Evolutionary conservation across 2,113 vertebrate genomes (phyloP), one percentile per base, ranked within the genome.

Genomic region (Trochalopteron elliotii): DNA sequence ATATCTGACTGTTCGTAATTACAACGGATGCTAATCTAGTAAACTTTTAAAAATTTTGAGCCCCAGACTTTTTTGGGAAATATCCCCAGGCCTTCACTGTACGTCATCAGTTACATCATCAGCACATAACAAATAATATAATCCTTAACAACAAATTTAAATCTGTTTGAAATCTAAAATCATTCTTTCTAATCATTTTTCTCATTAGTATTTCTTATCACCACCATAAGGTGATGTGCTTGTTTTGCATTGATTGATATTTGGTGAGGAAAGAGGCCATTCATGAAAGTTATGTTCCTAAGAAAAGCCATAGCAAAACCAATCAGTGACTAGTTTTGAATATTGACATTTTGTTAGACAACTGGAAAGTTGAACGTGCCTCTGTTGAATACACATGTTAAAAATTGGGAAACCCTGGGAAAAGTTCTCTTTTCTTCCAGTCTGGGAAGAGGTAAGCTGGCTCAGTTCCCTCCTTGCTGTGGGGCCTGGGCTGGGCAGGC

Each of bases 121-220:
- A 78, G 17, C 7, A 45, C 0, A 0, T 45, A 56, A 42, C 11
- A 42, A 3, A 3, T 22, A 61, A 57, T 11, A 7, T 37, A 47
- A 42, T 31, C 12, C 23, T 67, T 39, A 84, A 56, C 16, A 49
- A 6, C 3, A 63, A 45, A 71, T 20, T 1, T 55, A 59, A 70
- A 63, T 21, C 7, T 45, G 24, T 56, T 49, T 60, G 25, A 79
- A 75, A 83, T n/a, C 50, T 63, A 55, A 83, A 79, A 75, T 33
- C 0, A 5, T 65, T 78, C 12, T 83, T 83, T 90, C 20, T 55
- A 75, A 31, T 49, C 14, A 11, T 28, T n/a, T n/a, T 57, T n/a
- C 33, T 57, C 22, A 22, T n/a, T 13, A 57, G n/a, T n/a, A 57
- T n/a, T n/a, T 57, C 55, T 57, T 57, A 57, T 57, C 20, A 57